Conservation (phyloP, 2,113 vertebrate genomes). For the Rhineura floridana region DNA sequence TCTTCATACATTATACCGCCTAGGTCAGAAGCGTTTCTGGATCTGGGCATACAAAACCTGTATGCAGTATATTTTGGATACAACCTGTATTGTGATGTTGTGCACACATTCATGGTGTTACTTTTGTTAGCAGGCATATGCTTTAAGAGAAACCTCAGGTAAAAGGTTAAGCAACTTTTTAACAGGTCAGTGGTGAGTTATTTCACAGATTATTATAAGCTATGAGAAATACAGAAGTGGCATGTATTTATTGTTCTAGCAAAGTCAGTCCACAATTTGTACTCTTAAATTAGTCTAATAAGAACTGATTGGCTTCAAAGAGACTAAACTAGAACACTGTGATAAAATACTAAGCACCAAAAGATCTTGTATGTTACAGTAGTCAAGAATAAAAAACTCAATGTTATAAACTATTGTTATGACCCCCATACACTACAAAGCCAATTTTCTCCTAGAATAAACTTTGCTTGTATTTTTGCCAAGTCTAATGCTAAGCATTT, state of each 20-base stretch:
- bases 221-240: neutral
- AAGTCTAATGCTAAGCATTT: constrained; percentile 66
- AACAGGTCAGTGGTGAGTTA: neutral
- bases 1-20: neutral
- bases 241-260: neutral
- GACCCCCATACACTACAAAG: constrained; percentile 46
- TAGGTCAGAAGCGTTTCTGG: neutral
- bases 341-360: too few species aligned
- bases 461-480: constrained; percentile 54
- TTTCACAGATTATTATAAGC: neutral
- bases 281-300: neutral
- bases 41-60: constrained; percentile 13
- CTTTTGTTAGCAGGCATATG: constrained; percentile 16
- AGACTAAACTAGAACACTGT: neutral
- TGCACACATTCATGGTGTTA: constrained; percentile 2
- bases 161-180: constrained; percentile 14
- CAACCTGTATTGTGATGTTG: neutral
- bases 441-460: constrained; percentile 61
- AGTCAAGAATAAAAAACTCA: constrained; percentile 21
- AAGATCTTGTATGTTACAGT: neutral
- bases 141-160: neutral
- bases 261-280: neutral
- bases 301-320: neutral
- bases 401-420: constrained; percentile 32
- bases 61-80: constrained; percentile 37